A percentile compares a stretch with the other conserved stretches of the same genome.
Evolutionary conservation across 2,888 invertebrate genomes (phyloP).

Genomic region (Pollenia labialis): DNA sequence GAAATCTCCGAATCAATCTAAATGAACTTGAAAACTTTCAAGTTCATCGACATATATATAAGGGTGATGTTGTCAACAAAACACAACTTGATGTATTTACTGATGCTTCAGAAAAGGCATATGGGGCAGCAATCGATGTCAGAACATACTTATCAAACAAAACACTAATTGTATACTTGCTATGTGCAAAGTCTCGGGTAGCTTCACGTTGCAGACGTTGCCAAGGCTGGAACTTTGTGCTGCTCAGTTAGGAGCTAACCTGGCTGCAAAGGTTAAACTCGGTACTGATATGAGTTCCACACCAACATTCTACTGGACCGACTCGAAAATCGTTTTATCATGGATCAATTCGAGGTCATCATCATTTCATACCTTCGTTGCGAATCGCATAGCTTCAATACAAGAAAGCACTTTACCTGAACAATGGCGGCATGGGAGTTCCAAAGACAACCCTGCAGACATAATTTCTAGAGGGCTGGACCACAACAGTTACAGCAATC

Average conservation of each 20-base stretch:
- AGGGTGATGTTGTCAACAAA: background rate
- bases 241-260: too few species aligned
- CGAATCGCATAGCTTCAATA: background rate
- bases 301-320: background rate
- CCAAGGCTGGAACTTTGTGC: too few species aligned
- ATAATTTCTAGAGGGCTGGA: constrained; percentile 16
- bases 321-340: background rate
- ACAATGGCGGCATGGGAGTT: constrained; percentile 20
- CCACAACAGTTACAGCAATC: background rate
- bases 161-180: too few species aligned
- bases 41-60: constrained; percentile 5
- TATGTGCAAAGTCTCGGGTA: too few species aligned
- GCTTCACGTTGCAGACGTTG: too few species aligned
- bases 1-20: background rate
- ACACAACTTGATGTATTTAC: constrained; percentile 11
- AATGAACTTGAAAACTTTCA: background rate
- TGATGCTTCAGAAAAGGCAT: constrained; percentile 10
- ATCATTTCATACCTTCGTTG: constrained; percentile 7
- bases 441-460: background rate
- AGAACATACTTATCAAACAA: too few species aligned
- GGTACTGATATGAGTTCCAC: background rate
- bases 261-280: background rate
- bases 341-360: background rate
- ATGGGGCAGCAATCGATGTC: background rate
- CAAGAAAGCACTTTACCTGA: background rate